A percentile compares a stretch with the other conserved stretches of the same genome.
Evolutionary conservation across 2,888 invertebrate species (phyloP).

Genomic region (Strigamia maritima): DNA sequence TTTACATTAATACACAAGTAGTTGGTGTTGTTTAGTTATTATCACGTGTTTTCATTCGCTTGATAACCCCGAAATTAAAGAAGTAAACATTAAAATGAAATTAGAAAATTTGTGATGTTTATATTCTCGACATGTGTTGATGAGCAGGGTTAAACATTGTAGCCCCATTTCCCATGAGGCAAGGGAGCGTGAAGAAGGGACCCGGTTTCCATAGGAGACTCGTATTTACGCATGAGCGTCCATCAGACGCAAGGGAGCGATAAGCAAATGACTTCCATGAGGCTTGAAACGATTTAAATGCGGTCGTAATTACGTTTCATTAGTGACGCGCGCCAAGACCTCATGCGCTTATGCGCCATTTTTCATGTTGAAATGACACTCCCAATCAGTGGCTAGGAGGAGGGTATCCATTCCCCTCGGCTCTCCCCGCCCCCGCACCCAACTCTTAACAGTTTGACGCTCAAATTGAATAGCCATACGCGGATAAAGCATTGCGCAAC

Average conservation of each 20-base stretch:
- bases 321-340: constrained; percentile 26
- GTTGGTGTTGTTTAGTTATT: neutral
- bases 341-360: constrained; percentile 10
- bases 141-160: constrained; percentile 21
- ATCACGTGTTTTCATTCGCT: neutral
- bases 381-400: constrained; percentile 9
- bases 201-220: constrained; percentile 23
- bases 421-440: constrained; percentile 20
- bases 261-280: constrained; percentile 38
- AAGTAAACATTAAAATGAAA: neutral
- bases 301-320: constrained; percentile 37
- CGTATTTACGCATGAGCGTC: constrained; percentile 26
- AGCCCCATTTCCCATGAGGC: constrained; percentile 22
- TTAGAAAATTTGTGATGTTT: neutral
- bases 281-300: constrained; percentile 38
- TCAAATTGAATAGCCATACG: constrained; percentile 1
- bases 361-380: constrained; percentile 20
- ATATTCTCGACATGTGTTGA: constrained; percentile 21
- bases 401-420: neutral
- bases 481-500: neutral
- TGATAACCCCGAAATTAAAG: neutral
- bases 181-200: constrained; percentile 23
- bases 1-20: neutral
- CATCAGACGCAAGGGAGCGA: constrained; percentile 29
- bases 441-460: neutral